phyloP scores from a whole-genome alignment of 2,888 invertebrate species.

The Strigamia crassipes region DNA sequence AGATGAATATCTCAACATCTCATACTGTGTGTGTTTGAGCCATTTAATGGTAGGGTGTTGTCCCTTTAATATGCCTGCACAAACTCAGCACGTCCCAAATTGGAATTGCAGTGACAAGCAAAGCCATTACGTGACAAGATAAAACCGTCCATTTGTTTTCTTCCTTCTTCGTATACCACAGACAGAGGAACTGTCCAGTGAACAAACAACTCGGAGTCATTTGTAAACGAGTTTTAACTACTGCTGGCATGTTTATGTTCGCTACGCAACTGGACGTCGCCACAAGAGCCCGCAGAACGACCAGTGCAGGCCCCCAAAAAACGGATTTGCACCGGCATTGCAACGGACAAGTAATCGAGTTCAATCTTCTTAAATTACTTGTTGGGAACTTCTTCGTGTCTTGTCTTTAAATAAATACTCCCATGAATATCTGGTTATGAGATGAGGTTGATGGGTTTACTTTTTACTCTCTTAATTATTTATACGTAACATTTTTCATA shows the following conservation, averaged over 20 bases:
- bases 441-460: too few species aligned
- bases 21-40: not conserved
- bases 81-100: conserved; percentile 22
- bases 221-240: not conserved
- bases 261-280: not conserved
- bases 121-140: conserved; percentile 5
- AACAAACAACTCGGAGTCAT: not conserved
- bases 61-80: conserved; percentile 19
- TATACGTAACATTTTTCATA: too few species aligned
- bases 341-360: conserved; percentile 18
- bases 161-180: not conserved
- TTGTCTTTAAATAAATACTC: too few species aligned
- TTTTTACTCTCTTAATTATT: too few species aligned
- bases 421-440: too few species aligned
- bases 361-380: not conserved
- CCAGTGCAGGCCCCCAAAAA: not conserved
- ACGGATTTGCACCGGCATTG: conserved; percentile 7
- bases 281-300: conserved; percentile 11
- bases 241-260: not conserved
- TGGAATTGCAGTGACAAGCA: conserved; percentile 8
- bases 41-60: conserved; percentile 13
- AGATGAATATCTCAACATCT: not conserved
- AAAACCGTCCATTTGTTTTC: not conserved
- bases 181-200: not conserved
- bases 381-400: too few species aligned